Evolutionary conservation across 2,797 vertebrate genomes (phyloP).

Genomic region (Urophycis tenuis): DNA sequence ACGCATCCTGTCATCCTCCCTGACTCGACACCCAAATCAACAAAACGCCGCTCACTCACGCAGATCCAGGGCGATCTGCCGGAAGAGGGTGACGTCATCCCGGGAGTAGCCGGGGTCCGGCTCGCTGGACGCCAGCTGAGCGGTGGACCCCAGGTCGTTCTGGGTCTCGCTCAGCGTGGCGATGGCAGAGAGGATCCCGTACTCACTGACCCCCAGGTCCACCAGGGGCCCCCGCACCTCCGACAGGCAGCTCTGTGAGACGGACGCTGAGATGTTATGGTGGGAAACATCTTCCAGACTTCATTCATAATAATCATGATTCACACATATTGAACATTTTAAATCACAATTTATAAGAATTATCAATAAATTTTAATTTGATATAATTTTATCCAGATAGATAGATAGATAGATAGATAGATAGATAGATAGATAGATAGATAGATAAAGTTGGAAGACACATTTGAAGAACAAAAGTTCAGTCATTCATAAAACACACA

Average conservation of each 20-base stretch:
- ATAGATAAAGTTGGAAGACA: too few relatives aligned
- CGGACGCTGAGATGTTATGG: background rate
- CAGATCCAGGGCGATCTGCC: conserved; percentile 69
- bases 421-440: too few relatives aligned
- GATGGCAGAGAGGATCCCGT: conserved; percentile 67
- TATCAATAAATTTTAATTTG: background rate
- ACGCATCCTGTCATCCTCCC: background rate
- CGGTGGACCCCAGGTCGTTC: conserved; percentile 47
- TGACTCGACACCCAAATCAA: too few relatives aligned
- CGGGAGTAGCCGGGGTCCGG: conserved; percentile 36
- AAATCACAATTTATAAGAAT: too few relatives aligned
- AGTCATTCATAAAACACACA: background rate
- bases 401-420: too few relatives aligned
- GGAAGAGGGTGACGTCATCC: conserved; percentile 61
- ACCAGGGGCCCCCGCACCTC: conserved; percentile 65
- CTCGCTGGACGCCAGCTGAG: conserved; percentile 18
- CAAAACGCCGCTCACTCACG: too few relatives aligned
- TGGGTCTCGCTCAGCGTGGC: conserved; percentile 60
- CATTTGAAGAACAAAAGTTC: too few relatives aligned
- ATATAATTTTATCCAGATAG: too few relatives aligned
- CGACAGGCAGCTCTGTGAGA: conserved; percentile 57
- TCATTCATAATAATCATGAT: background rate
- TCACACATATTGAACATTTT: too few relatives aligned
- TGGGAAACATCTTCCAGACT: background rate
- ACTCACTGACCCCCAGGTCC: conserved; percentile 70